Percentiles rank a stretch among this genome's conserved stretches.
Evolutionary conservation across 2,888 invertebrate genomes (phyloP).

Genomic region (Taenaris catops): DNA sequence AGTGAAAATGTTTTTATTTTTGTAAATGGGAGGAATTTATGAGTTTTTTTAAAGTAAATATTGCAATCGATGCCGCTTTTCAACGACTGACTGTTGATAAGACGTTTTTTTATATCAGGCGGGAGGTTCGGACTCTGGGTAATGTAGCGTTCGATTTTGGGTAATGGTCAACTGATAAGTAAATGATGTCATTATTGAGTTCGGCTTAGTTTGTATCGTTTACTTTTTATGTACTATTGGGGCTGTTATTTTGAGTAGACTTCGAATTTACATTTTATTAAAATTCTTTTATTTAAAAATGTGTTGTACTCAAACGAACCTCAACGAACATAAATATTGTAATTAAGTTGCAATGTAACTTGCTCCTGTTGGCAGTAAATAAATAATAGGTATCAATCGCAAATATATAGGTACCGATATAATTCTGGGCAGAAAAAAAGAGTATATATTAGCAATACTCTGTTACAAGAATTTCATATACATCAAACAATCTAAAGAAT

Average conservation of each 20-base stretch:
- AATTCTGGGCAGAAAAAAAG: too few species aligned
- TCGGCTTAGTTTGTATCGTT: slow-evolving; percentile 64
- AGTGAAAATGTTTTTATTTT: slow-evolving; percentile 74
- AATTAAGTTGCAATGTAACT: too few species aligned
- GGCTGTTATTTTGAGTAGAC: slow-evolving; percentile 4
- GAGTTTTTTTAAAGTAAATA: slow-evolving; percentile 63
- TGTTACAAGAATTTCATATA: too few species aligned
- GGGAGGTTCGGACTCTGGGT: slow-evolving; percentile 67
- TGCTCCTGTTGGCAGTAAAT: too few species aligned
- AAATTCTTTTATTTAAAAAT: background rate
- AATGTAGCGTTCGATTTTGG: slow-evolving; percentile 76
- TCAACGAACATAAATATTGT: too few species aligned
- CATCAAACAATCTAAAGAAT: too few species aligned
- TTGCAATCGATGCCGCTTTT: slow-evolving; percentile 65
- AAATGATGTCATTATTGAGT: slow-evolving; percentile 74
- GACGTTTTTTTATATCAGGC: slow-evolving; percentile 69
- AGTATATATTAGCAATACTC: too few species aligned
- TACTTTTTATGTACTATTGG: slow-evolving; percentile 33
- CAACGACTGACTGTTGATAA: slow-evolving; percentile 62
- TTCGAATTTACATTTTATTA: slow-evolving; percentile 1
- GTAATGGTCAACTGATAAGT: slow-evolving; percentile 80
- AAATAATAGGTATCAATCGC: too few species aligned
- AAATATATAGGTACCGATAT: too few species aligned
- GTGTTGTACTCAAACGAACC: too few species aligned
- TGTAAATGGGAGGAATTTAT: slow-evolving; percentile 73